Conservation (phyloP, 2,113 vertebrate species). For the Syrrhaptes paradoxus region DNA sequence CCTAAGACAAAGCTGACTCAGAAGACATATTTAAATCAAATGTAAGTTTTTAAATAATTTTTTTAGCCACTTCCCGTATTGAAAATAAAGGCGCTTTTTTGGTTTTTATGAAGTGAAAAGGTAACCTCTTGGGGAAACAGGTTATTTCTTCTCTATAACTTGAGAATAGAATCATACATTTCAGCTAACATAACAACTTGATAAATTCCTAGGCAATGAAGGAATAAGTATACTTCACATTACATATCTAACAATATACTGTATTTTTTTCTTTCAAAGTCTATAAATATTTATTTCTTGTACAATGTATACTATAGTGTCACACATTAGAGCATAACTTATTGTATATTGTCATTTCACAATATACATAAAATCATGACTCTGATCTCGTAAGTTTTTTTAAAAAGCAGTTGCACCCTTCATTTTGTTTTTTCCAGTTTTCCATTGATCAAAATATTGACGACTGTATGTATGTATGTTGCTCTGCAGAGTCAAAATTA, state of each 20-base stretch:
- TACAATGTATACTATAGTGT: background rate
- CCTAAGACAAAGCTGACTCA: background rate
- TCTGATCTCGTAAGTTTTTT: slow-evolving; percentile 30
- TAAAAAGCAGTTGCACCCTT: background rate
- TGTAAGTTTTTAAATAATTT: background rate
- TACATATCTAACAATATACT: background rate
- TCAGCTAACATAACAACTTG: background rate
- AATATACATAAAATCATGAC: slow-evolving; percentile 41
- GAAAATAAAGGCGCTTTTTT: background rate
- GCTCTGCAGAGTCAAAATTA: slow-evolving; percentile 59
- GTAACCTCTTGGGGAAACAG: background rate
- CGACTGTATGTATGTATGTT: slow-evolving; percentile 45
- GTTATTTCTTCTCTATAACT: background rate
- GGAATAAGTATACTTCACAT: background rate
- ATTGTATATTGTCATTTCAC: slow-evolving; percentile 28
- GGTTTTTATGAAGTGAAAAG: background rate
- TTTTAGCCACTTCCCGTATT: background rate
- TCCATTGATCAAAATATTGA: slow-evolving; percentile 59
- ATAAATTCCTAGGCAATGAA: background rate
- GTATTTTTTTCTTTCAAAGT: background rate
- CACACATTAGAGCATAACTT: background rate
- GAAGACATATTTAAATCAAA: background rate
- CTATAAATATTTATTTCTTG: background rate
- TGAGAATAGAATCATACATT: background rate
- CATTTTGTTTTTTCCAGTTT: slow-evolving; percentile 51